Percentiles rank a stretch among this genome's conserved stretches.
These are phyloP conservation scores for Psilanteris sp. DNA, from an alignment of 1,140 invertebrate genomes.

Conservation along the genomic window DNA sequence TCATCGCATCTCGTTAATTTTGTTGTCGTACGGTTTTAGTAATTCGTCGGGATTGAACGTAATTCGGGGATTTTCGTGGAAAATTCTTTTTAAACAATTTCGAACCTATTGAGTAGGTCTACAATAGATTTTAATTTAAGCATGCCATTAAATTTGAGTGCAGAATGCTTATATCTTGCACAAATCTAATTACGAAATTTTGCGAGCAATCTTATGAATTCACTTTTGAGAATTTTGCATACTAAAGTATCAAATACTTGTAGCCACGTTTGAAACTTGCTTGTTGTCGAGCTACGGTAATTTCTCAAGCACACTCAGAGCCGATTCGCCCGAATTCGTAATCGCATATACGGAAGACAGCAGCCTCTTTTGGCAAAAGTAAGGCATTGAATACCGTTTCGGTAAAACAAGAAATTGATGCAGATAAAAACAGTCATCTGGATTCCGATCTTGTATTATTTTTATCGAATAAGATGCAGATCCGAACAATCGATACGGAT, in stretches of 20 bases:
- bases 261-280: constrained; percentile 54
- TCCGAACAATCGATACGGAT: constrained; percentile 1
- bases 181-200: constrained; percentile 55
- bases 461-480: constrained; percentile 3
- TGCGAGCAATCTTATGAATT: constrained; percentile 45
- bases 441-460: constrained; percentile 21
- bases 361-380: constrained; percentile 30
- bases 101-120: constrained; percentile 1
- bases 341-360: constrained; percentile 37
- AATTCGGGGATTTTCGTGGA: no score
- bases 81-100: constrained; percentile 2
- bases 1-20: not conserved
- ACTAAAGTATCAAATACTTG: constrained; percentile 57
- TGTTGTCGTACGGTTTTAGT: not conserved
- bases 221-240: constrained; percentile 55
- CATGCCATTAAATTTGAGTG: constrained; percentile 9
- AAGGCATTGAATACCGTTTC: constrained; percentile 36
- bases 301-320: constrained; percentile 57
- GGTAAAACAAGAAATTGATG: constrained; percentile 39
- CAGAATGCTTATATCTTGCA: constrained; percentile 9
- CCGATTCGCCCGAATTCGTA: constrained; percentile 57
- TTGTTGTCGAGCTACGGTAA: constrained; percentile 57
- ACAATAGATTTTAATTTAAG: constrained; percentile 25
- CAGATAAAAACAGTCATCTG: constrained; percentile 23
- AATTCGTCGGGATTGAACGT: no score